These are phyloP conservation scores for Lordiphosa mommai DNA, from an alignment of 1,140 invertebrate genomes.

Conservation along the genomic window DNA sequence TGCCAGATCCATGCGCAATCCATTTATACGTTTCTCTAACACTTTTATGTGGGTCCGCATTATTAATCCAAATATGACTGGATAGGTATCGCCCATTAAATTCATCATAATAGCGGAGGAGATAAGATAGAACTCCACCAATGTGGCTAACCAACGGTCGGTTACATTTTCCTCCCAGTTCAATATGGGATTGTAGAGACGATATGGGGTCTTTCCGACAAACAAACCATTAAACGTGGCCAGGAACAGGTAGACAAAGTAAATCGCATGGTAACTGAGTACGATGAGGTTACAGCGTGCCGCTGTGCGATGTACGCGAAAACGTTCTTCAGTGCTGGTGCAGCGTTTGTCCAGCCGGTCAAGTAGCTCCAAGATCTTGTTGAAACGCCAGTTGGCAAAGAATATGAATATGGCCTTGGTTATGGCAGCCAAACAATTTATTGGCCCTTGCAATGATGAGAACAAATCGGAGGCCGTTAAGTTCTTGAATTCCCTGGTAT, in stretches of 20 bases:
- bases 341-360: conserved; percentile 23
- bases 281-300: background rate
- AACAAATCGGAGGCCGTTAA: conserved; percentile 25
- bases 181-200: conserved; percentile 2
- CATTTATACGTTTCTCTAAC: background rate
- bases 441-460: conserved; percentile 18
- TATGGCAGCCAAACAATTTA: conserved; percentile 11
- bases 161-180: background rate
- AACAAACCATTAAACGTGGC: background rate
- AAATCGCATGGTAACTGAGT: background rate
- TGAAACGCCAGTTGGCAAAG: background rate
- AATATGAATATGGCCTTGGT: conserved; percentile 17
- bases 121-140: conserved; percentile 7
- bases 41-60: conserved; percentile 17
- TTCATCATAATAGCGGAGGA: conserved; percentile 1
- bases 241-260: background rate
- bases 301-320: background rate
- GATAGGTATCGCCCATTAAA: conserved; percentile 18
- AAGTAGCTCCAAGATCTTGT: conserved; percentile 3
- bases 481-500: conserved; percentile 16
- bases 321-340: background rate
- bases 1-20: conserved; percentile 4
- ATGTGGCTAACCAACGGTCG: conserved; percentile 6
- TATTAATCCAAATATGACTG: conserved; percentile 13
- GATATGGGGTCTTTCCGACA: background rate